These are phyloP conservation scores for Bothrops jararaca DNA, from an alignment of 2,113 vertebrate species.

Conservation along the genomic window DNA sequence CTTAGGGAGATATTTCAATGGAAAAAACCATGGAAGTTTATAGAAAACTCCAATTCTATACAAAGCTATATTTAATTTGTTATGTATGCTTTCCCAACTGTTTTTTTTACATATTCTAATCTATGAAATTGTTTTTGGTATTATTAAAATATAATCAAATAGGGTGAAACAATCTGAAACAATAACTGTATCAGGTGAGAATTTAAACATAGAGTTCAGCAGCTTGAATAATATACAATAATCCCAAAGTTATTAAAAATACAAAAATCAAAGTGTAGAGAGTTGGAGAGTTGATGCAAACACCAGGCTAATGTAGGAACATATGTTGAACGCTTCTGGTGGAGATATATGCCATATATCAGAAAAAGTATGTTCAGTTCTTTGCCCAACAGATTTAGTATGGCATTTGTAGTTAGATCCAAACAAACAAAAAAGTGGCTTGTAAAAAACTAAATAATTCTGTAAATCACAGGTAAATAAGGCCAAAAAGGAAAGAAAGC, in stretches of 20 bases:
- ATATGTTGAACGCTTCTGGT: background rate
- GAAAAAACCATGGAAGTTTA: background rate
- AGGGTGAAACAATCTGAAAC: background rate
- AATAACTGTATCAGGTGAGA: background rate
- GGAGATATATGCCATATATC: background rate
- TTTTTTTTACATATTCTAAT: background rate
- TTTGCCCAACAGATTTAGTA: background rate
- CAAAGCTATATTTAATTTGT: background rate
- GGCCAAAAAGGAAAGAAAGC: background rate
- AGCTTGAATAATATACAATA: background rate
- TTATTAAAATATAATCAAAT: background rate
- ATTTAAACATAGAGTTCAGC: background rate
- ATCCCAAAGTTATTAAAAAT: background rate
- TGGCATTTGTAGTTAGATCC: background rate
- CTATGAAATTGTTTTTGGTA: background rate
- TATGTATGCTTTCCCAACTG: background rate
- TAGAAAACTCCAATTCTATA: background rate
- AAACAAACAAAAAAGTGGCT: background rate
- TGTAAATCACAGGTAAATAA: background rate
- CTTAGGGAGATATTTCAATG: background rate
- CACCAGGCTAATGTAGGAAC: background rate
- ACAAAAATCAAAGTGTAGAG: background rate
- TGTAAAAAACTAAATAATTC: background rate
- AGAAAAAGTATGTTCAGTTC: too few relatives aligned
- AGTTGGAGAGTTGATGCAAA: background rate